Evolutionary conservation across 1,140 invertebrate species (phyloP).

Genomic region (Bombus impatiens): DNA sequence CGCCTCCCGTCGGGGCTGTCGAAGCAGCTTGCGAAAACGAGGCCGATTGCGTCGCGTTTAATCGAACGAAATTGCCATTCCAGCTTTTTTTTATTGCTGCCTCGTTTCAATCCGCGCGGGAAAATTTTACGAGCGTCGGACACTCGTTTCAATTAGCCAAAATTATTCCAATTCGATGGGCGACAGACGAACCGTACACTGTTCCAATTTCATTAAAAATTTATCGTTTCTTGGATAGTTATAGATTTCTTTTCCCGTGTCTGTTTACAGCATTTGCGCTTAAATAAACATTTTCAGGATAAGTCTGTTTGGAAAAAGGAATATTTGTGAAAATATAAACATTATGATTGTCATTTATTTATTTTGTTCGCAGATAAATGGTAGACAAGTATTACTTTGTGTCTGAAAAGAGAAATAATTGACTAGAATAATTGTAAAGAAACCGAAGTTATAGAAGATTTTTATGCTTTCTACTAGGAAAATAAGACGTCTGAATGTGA

Average conservation of each 20-base stretch:
- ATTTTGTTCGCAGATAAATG: no score
- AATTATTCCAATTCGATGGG: conserved; percentile 47
- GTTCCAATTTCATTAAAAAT: background rate
- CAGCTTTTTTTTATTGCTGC: background rate
- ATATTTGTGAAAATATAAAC: background rate
- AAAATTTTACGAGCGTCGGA: conserved; percentile 24
- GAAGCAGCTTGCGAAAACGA: conserved; percentile 8
- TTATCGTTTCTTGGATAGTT: background rate
- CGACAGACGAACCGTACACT: background rate
- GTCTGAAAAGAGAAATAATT: no score
- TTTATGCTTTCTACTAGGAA: background rate
- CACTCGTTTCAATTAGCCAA: conserved; percentile 42
- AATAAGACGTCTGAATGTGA: background rate
- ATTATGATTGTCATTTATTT: no score
- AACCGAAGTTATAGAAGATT: background rate
- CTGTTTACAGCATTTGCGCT: background rate
- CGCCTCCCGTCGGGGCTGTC: no score
- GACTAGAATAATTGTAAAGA: background rate
- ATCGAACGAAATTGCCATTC: conserved; percentile 28
- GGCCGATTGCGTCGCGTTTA: conserved; percentile 22
- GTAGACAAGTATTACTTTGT: no score
- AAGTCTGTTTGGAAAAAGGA: background rate
- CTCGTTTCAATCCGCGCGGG: background rate
- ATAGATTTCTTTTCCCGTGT: background rate
- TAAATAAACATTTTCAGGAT: no score